phyloP scores from a whole-genome alignment of 1,140 invertebrate species.

The Hylaeus volcanicus region DNA sequence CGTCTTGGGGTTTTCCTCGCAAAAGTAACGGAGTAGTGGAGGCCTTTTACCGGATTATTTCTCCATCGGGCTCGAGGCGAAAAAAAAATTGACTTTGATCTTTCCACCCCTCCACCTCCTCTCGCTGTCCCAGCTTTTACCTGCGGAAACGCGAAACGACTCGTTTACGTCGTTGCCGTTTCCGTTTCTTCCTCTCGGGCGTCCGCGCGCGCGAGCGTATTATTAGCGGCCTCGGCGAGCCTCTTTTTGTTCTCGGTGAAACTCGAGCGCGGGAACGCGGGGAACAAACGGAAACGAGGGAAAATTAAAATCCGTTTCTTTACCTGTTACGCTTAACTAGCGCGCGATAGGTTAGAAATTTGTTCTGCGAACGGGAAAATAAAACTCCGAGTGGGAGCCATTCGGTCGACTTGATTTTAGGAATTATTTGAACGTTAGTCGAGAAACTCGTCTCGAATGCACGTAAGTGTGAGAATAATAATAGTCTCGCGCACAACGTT shows the following conservation, averaged over 20 bases:
- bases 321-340: neutral
- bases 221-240: constrained; percentile 14
- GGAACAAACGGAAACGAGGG: neutral
- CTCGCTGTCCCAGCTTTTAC: constrained; percentile 17
- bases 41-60: constrained; percentile 29
- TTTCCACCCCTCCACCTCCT: neutral
- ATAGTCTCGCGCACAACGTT: too few relatives aligned
- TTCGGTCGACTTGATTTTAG: too few relatives aligned
- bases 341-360: neutral
- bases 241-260: neutral
- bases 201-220: constrained; percentile 32
- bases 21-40: constrained; percentile 1
- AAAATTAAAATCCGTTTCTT: constrained; percentile 40
- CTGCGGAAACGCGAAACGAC: constrained; percentile 55
- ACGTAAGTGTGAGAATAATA: too few relatives aligned
- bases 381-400: too few relatives aligned
- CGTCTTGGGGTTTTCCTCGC: neutral
- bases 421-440: too few relatives aligned
- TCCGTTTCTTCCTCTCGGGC: constrained; percentile 47
- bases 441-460: too few relatives aligned
- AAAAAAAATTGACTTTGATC: constrained; percentile 41
- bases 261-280: neutral
- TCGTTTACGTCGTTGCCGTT: constrained; percentile 48
- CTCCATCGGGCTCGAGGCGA: neutral
- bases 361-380: neutral